Evolutionary conservation across 2,797 vertebrate species (phyloP).

Genomic region (Dicrostonyx torquatus): DNA sequence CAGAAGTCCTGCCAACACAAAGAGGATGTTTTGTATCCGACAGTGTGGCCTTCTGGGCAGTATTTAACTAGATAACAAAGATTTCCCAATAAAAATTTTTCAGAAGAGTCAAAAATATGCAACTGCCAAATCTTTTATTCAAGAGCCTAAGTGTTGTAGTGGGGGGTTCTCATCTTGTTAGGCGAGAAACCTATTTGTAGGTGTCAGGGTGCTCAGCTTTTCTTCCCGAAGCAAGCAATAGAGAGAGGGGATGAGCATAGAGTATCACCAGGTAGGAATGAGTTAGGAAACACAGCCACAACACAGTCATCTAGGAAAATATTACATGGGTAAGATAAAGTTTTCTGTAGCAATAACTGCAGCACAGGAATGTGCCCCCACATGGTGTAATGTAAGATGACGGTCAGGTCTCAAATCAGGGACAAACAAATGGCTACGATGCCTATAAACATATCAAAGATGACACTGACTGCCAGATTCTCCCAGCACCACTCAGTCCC

Average conservation of each 20-base stretch:
- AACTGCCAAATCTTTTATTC: not conserved
- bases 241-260: not conserved
- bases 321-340: not conserved
- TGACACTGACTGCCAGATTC: not conserved
- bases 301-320: not conserved
- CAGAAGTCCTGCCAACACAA: not conserved
- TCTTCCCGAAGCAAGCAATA: too few relatives aligned
- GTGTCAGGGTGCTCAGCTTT: not conserved
- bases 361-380: too few relatives aligned
- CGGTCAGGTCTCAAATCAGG: not conserved
- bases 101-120: not conserved
- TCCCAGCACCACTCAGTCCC: not conserved
- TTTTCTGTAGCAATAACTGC: too few relatives aligned
- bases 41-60: not conserved
- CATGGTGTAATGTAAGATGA: not conserved
- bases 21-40: not conserved
- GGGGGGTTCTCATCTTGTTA: not conserved
- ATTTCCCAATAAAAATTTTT: not conserved
- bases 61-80: not conserved
- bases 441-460: not conserved
- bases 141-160: not conserved
- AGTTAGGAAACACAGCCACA: not conserved
- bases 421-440: not conserved
- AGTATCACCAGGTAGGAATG: accelerated
- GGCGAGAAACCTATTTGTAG: not conserved